A percentile compares a stretch with the other conserved stretches of the same genome.
phyloP scores from a whole-genome alignment of 2,888 invertebrate species.

The Catocala sponsa region DNA sequence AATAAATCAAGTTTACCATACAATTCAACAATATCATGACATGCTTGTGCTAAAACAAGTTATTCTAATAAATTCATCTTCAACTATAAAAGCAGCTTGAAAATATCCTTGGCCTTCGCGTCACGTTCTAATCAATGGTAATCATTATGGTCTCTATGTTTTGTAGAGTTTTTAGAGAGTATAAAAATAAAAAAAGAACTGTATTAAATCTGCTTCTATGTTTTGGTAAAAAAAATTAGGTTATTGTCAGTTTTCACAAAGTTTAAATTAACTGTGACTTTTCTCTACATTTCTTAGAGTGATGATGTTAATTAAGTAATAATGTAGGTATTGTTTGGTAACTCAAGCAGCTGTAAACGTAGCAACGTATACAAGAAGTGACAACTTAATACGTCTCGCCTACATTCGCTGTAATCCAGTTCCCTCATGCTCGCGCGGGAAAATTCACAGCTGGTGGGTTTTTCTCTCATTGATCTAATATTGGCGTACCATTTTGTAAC shows the following conservation, averaged over 20 bases:
- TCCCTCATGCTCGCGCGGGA: slow-evolving; percentile 31
- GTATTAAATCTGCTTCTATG: too few relatives aligned
- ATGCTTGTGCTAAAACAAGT: slow-evolving; percentile 31
- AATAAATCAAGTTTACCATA: neutral
- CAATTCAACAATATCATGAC: slow-evolving; percentile 1
- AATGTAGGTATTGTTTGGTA: slow-evolving; percentile 20
- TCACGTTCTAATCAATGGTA: slow-evolving; percentile 11
- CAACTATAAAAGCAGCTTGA: slow-evolving; percentile 18
- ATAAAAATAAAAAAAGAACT: neutral
- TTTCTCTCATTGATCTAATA: slow-evolving; percentile 13
- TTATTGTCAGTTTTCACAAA: too few relatives aligned
- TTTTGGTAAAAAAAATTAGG: too few relatives aligned
- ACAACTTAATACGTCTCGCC: slow-evolving; percentile 34
- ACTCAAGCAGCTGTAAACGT: neutral
- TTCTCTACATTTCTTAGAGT: neutral
- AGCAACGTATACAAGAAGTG: slow-evolving; percentile 32
- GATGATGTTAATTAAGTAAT: neutral
- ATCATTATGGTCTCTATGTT: slow-evolving; percentile 1
- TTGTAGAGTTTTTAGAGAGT: neutral
- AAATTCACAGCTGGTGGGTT: slow-evolving; percentile 13
- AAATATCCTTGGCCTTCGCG: slow-evolving; percentile 34
- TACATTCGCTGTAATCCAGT: slow-evolving; percentile 22
- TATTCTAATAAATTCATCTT: slow-evolving; percentile 33
- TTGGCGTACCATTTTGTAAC: neutral
- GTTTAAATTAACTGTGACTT: neutral